Conservation (phyloP, 2,113 vertebrate species). For the Turdus rufiventris region DNA sequence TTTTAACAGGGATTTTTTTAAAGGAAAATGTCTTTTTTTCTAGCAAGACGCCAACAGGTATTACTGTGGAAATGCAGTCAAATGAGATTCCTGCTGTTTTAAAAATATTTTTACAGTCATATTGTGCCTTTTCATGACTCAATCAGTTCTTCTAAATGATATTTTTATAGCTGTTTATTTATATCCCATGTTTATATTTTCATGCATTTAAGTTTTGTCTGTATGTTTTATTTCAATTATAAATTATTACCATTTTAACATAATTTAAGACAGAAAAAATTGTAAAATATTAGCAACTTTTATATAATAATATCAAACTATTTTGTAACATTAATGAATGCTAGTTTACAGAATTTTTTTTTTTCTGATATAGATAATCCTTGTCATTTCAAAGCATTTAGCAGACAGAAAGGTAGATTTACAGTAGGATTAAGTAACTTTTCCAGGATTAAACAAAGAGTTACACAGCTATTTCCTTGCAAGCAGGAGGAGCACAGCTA, state of each 20-base stretch:
- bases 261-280: neutral
- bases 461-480: neutral
- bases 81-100: neutral
- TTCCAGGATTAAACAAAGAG: neutral
- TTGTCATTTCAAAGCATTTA: neutral
- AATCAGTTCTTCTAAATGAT: neutral
- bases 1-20: neutral
- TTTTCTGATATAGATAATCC: neutral
- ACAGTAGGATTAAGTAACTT: neutral
- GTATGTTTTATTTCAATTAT: neutral
- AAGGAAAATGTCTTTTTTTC: neutral
- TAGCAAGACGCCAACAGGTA: neutral
- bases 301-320: neutral
- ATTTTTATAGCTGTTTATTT: neutral
- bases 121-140: neutral
- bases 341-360: neutral
- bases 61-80: neutral
- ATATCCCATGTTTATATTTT: neutral
- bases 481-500: neutral
- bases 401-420: neutral
- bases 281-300: neutral
- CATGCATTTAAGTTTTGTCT: neutral
- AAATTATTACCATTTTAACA: neutral
- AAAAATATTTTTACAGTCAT: neutral
- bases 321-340: neutral